Base-by-base conservation (phyloP, 2,797 vertebrate species). In the Hylomyscus alleni region DNA sequence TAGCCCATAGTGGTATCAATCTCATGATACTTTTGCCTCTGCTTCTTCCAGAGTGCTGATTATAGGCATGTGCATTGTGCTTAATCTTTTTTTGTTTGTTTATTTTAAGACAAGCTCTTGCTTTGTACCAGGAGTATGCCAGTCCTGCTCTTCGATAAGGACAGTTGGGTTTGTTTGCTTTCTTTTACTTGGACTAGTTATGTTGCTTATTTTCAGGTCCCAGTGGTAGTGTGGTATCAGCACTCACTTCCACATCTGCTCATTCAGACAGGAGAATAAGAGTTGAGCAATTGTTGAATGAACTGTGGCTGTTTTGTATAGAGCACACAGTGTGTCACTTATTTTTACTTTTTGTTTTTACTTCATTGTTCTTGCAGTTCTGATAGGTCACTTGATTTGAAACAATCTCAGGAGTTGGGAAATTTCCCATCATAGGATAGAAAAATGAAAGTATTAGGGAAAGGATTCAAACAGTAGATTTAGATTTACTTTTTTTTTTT, bases 131-230 rank as follows among this genome's bases (percentile, higher is more conserved):
- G 73, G 72, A 24, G 1, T 50, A 5, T n/a, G 31, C 40, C 56
- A 77, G 9, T 40, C 12, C 34, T 10, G 3, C 17, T 37, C 77
- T 6, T 54, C n/a, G 13, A 10, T 34, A 72, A 50, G 22, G 75
- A 6, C 50, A 90, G 47, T 92, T 31, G 89, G 95, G 20, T 34
- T 58, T 93, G 9, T 69, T 92, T 88, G 31, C 56, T 89, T 92
- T 80, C 19, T 94, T 91, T 88, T 47, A 54, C n/a, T 90, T 93
- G 78, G 56, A 91, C 37, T 93, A 75, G 40, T 85, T 14, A 69
- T 15, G 9, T 47, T 77, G 34, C 4, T 34, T 14, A 90, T 15
- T 85, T 94, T 40, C 34, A 92, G 44, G 24, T 40, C 89, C 93
- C 11, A 60, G 13, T 91, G 76, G 37, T 37, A 34, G 80, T 44